phyloP scores from a whole-genome alignment of 2,113 vertebrate genomes.

The Orycteropus afer region DNA sequence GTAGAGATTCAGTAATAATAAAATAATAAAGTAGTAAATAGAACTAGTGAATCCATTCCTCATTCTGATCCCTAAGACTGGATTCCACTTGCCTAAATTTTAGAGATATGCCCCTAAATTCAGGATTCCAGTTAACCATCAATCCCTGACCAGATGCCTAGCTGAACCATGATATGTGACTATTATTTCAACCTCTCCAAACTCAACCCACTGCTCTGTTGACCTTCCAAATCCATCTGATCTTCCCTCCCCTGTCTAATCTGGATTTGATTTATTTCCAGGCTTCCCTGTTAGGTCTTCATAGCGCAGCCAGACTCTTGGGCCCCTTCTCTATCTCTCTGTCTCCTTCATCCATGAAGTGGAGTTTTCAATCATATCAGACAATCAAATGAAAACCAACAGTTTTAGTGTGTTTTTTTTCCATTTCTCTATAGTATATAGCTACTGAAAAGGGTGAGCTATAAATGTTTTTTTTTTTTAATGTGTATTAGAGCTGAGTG shows the following conservation, averaged over 20 bases:
- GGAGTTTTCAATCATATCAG: constrained; percentile 1
- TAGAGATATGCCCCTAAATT: constrained; percentile 26
- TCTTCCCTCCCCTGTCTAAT: constrained; percentile 40
- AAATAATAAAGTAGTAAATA: neutral
- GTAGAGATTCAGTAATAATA: neutral
- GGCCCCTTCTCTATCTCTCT: constrained; percentile 8
- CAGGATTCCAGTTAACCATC: constrained; percentile 20
- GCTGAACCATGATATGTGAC: constrained; percentile 43
- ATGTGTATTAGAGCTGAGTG: constrained; percentile 29
- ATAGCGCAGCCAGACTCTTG: neutral
- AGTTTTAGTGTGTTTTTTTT: constrained; percentile 32
- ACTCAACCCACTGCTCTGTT: constrained; percentile 34
- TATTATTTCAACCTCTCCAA: constrained; percentile 52
- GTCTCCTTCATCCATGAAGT: constrained; percentile 53
- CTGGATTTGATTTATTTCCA: constrained; percentile 56
- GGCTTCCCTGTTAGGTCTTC: constrained; percentile 16
- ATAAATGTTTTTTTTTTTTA: constrained; percentile 11
- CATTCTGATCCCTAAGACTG: neutral
- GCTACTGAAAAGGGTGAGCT: neutral
- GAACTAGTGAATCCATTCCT: constrained; percentile 39
- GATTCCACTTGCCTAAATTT: constrained; percentile 8
- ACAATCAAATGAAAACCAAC: constrained; percentile 41
- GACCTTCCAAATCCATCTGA: constrained; percentile 34
- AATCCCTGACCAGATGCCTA: constrained; percentile 42
- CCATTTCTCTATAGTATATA: constrained; percentile 3